Evolutionary conservation across 2,797 vertebrate genomes (phyloP).

Genomic region (Borostomias antarcticus): DNA sequence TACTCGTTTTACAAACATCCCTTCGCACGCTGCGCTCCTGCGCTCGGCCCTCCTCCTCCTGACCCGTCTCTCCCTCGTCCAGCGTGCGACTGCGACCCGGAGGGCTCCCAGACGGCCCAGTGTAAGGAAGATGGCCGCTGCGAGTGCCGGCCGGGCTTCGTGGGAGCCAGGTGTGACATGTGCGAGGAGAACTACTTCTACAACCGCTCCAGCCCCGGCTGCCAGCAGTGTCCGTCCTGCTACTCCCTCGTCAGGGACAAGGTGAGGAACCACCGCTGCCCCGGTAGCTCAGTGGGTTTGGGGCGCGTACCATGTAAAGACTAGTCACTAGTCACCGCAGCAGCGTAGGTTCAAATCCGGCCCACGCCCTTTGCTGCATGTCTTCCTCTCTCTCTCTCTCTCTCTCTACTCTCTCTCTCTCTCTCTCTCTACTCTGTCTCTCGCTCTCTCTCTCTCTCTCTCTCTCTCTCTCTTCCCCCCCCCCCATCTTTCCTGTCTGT

Average conservation of each 20-base stretch:
- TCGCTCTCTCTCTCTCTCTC: too few relatives aligned
- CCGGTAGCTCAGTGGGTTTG: too few relatives aligned
- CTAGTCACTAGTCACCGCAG: too few relatives aligned
- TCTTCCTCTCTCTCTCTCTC: too few relatives aligned
- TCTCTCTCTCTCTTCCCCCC: too few relatives aligned
- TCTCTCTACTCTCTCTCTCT: too few relatives aligned
- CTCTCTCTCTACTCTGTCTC: too few relatives aligned
- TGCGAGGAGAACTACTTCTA: slow-evolving; percentile 99
- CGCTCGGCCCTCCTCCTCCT: not conserved
- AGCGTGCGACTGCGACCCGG: slow-evolving; percentile 95
- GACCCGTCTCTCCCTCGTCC: slow-evolving; percentile 24
- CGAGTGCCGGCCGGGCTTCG: slow-evolving; percentile 88
- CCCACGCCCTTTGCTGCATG: too few relatives aligned
- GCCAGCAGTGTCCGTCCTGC: slow-evolving; percentile 95
- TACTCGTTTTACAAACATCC: too few relatives aligned
- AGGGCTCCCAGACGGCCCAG: slow-evolving; percentile 87
- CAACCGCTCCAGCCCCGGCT: slow-evolving; percentile 90
- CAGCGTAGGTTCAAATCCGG: too few relatives aligned
- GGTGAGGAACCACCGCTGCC: slow-evolving; percentile 74
- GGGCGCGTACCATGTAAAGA: too few relatives aligned
- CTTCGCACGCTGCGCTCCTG: not conserved
- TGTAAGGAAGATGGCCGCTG: slow-evolving; percentile 88
- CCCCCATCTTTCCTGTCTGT: too few relatives aligned
- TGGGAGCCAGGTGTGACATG: slow-evolving; percentile 91
- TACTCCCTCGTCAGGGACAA: slow-evolving; percentile 94